These are phyloP conservation scores for Anolis carolinensis DNA, from an alignment of 2,113 vertebrate species.

Conservation along the genomic window DNA sequence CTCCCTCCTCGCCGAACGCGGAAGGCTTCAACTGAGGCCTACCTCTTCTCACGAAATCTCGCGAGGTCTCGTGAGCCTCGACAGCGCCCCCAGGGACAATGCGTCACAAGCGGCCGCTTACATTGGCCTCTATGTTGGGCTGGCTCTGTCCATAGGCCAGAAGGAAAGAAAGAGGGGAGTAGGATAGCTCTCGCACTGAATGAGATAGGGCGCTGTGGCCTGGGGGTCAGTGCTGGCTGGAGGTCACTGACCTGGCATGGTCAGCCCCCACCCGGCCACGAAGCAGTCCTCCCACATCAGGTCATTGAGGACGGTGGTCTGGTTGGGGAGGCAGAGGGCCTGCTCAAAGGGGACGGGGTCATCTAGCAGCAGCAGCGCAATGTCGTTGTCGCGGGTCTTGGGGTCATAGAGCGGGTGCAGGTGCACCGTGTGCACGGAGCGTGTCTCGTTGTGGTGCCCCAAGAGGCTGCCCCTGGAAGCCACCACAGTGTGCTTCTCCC, in stretches of 20 bases:
- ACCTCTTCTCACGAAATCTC: no score
- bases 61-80: no score
- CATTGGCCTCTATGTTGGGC: no score
- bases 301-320: not conserved
- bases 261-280: conserved; percentile 35
- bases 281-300: conserved; percentile 20
- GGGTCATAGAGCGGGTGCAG: conserved; percentile 42
- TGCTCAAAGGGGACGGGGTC: conserved; percentile 25
- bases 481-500: conserved; percentile 19
- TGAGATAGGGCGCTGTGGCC: no score
- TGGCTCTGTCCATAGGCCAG: no score
- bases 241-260: not conserved
- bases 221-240: no score
- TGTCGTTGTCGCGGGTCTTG: conserved; percentile 26
- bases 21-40: no score
- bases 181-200: no score
- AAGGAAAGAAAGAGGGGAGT: no score
- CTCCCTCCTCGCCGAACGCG: no score
- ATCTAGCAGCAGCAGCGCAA: conserved; percentile 53
- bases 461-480: conserved; percentile 29
- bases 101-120: no score
- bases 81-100: no score
- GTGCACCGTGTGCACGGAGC: conserved; percentile 43
- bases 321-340: conserved; percentile 47
- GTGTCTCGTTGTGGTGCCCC: conserved; percentile 23